Evolutionary conservation across 2,888 invertebrate species (phyloP).

Genomic region (Pseudoips prasinana): DNA sequence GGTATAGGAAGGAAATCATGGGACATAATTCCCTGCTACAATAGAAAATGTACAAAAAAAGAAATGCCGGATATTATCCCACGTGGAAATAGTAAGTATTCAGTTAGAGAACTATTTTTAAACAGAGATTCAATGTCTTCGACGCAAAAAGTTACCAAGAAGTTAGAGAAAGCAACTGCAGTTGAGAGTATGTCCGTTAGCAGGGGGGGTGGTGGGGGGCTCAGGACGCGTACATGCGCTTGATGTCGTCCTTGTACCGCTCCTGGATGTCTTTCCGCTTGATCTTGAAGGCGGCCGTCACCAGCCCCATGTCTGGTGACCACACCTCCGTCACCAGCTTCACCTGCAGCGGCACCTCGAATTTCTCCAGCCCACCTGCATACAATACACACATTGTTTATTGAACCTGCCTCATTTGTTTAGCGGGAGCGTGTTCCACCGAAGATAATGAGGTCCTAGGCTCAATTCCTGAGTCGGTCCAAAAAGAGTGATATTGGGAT

Average conservation of each 20-base stretch:
- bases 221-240: constrained; percentile 97
- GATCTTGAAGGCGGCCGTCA: constrained; percentile 98
- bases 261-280: constrained; percentile 98
- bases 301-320: constrained; percentile 98
- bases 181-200: too few species aligned
- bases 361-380: constrained; percentile 93
- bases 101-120: too few species aligned
- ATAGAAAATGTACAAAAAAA: neutral
- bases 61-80: neutral
- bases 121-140: too few species aligned
- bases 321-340: constrained; percentile 95
- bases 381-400: neutral
- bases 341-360: constrained; percentile 95
- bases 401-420: too few species aligned
- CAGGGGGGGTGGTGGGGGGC: constrained; percentile 21
- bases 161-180: too few species aligned
- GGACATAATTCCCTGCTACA: too few species aligned
- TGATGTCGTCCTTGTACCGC: constrained; percentile 95
- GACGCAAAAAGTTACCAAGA: too few species aligned
- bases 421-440: too few species aligned
- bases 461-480: too few species aligned
- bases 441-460: too few species aligned
- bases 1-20: too few species aligned
- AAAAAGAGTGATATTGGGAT: too few species aligned
- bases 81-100: neutral